Evolutionary conservation across 2,888 invertebrate genomes (phyloP).

Genomic region (Monochamus alternatus): DNA sequence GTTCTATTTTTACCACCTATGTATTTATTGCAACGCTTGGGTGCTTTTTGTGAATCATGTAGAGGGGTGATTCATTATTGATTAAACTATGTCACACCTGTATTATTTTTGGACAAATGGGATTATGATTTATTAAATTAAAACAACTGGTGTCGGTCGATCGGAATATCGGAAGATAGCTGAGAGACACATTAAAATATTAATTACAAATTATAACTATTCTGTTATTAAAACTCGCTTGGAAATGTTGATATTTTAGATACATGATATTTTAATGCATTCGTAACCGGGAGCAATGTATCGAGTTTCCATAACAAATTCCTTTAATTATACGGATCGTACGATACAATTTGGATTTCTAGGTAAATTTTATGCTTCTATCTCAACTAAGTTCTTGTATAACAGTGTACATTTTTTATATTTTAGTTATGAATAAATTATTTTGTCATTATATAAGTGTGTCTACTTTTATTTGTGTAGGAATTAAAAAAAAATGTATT

Average conservation of each 20-base stretch:
- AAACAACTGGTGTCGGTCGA: constrained; percentile 15
- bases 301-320: constrained; percentile 57
- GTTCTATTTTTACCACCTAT: constrained; percentile 33
- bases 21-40: constrained; percentile 40
- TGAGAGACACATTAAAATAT: constrained; percentile 44
- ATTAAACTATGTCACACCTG: constrained; percentile 43
- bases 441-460: no score
- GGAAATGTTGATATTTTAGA: constrained; percentile 58
- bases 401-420: background rate
- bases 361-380: background rate
- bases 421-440: no score
- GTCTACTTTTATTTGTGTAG: no score
- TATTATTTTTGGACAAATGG: constrained; percentile 30
- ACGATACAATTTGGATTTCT: background rate
- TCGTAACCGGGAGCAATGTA: constrained; percentile 49
- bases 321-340: constrained; percentile 45
- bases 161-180: constrained; percentile 12
- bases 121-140: constrained; percentile 27
- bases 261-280: constrained; percentile 63
- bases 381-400: background rate
- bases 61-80: constrained; percentile 49
- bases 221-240: constrained; percentile 36
- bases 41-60: constrained; percentile 47
- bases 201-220: constrained; percentile 49
- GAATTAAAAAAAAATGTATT: no score